Evolutionary conservation across 2,113 vertebrate species (phyloP).

Genomic region (Pseudopodoces humilis): DNA sequence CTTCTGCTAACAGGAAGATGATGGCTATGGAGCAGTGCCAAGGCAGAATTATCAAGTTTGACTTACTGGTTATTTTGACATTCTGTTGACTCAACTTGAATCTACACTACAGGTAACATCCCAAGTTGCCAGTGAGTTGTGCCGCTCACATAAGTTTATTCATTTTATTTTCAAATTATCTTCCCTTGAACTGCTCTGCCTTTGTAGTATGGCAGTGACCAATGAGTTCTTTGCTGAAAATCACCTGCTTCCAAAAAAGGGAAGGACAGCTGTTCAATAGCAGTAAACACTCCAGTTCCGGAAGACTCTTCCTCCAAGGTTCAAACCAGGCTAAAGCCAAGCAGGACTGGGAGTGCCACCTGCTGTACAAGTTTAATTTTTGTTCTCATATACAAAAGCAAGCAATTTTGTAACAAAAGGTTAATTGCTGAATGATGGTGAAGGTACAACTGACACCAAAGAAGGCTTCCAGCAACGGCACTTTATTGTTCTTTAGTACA

Average conservation of each 20-base stretch:
- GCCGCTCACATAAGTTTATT: not conserved
- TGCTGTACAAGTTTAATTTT: not conserved
- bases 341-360: slow-evolving; percentile 26
- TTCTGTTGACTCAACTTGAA: not conserved
- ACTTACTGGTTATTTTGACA: not conserved
- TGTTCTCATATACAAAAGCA: not conserved
- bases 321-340: not conserved
- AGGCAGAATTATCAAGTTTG: not conserved
- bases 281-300: not conserved
- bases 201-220: not conserved
- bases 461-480: not conserved
- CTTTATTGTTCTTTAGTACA: not conserved
- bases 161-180: not conserved
- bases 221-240: not conserved
- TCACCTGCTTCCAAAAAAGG: not conserved
- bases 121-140: not conserved
- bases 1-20: not conserved
- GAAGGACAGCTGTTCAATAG: not conserved
- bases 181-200: not conserved
- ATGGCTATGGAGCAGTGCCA: not conserved
- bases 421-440: not conserved
- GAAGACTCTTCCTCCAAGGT: not conserved
- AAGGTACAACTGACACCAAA: not conserved
- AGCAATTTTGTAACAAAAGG: not conserved
- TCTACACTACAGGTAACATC: not conserved